Conservation (phyloP, 2,113 vertebrate species). For the Heliornis fulica region DNA sequence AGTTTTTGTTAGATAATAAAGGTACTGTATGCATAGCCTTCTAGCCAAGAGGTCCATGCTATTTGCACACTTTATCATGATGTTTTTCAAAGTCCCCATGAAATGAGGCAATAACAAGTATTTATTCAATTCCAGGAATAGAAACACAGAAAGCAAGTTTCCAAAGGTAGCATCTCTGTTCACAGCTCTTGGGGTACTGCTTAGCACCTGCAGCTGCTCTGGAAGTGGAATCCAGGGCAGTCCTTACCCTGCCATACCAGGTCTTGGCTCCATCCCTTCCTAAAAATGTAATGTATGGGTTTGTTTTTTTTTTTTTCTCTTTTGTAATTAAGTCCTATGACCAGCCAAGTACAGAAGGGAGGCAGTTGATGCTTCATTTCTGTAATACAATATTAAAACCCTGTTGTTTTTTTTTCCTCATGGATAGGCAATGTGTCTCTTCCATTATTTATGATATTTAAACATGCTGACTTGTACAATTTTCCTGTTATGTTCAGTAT, state of each 20-base stretch:
- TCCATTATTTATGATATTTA: neutral
- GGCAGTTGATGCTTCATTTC: neutral
- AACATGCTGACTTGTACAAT: neutral
- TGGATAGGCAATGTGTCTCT: neutral
- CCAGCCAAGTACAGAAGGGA: neutral
- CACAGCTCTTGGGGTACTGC: neutral
- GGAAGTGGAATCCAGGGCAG: neutral
- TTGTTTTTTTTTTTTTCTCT: too few species aligned
- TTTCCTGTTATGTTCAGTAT: neutral
- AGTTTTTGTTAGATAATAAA: neutral
- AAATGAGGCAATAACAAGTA: neutral
- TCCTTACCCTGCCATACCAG: fast-evolving
- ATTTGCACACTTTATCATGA: neutral
- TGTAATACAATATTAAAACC: neutral
- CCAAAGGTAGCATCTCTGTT: fast-evolving
- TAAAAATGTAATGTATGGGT: neutral
- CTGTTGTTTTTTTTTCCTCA: neutral
- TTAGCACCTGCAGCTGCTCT: neutral
- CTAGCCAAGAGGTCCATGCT: neutral
- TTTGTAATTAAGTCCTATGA: neutral
- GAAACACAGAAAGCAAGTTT: neutral
- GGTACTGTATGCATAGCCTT: neutral
- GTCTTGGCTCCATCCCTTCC: neutral
- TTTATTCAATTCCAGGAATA: neutral
- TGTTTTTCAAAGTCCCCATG: too few species aligned